Percentiles rank a stretch among this genome's conserved stretches.
phyloP scores from a whole-genome alignment of 2,888 invertebrate genomes.

The Agrotis segetum region DNA sequence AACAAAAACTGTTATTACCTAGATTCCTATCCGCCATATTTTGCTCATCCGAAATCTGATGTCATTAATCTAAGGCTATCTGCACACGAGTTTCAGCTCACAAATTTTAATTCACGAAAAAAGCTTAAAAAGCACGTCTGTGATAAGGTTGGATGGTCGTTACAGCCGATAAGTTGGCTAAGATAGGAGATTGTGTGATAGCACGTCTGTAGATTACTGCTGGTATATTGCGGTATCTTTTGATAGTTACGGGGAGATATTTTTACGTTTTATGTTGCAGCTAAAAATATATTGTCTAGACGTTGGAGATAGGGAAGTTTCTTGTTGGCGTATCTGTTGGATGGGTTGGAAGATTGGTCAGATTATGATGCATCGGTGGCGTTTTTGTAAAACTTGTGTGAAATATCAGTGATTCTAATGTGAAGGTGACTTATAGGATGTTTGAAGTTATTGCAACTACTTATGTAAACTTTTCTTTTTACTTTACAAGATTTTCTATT shows the following conservation, averaged over 20 bases:
- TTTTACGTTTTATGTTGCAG: conserved; percentile 47
- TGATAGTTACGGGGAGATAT: conserved; percentile 46
- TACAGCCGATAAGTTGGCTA: conserved; percentile 64
- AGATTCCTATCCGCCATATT: conserved; percentile 53
- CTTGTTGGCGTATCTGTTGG: conserved; percentile 25
- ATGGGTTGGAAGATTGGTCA: background rate
- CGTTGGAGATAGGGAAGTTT: conserved; percentile 35
- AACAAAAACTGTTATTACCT: conserved; percentile 47
- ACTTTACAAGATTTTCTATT: background rate
- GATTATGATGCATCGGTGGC: background rate
- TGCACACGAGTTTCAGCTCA: conserved; percentile 56
- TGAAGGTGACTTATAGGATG: background rate
- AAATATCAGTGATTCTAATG: too few species aligned
- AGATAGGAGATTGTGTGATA: conserved; percentile 66
- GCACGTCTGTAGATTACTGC: conserved; percentile 60
- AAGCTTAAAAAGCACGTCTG: conserved; percentile 64
- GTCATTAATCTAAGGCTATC: conserved; percentile 66
- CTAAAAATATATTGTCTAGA: conserved; percentile 55
- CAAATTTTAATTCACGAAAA: conserved; percentile 66
- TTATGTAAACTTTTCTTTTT: background rate
- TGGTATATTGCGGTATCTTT: conserved; percentile 47
- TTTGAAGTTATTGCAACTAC: background rate
- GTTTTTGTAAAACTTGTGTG: background rate
- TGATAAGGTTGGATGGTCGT: conserved; percentile 69
- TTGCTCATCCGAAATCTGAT: conserved; percentile 61